Evolutionary conservation across 2,888 invertebrate genomes (phyloP).

Genomic region (Apocheima hispidaria): DNA sequence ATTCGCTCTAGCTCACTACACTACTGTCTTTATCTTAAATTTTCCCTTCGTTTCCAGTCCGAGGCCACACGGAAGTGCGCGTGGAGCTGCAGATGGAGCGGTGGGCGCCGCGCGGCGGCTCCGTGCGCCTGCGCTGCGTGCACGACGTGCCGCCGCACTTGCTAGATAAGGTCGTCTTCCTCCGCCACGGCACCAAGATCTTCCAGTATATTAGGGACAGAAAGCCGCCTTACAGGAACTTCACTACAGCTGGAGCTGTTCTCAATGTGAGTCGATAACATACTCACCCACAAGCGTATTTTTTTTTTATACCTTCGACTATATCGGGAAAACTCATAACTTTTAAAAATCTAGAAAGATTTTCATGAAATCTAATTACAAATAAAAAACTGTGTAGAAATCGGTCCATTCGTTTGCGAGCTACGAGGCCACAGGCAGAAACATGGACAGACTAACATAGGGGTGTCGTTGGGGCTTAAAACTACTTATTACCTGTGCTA

Average conservation of each 20-base stretch:
- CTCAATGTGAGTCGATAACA: conserved; percentile 85
- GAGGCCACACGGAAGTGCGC: conserved; percentile 84
- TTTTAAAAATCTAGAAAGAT: too few relatives aligned
- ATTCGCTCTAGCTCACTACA: too few relatives aligned
- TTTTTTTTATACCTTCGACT: too few relatives aligned
- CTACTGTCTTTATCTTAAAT: background rate
- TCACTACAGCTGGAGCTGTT: conserved; percentile 89
- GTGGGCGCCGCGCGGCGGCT: conserved; percentile 90
- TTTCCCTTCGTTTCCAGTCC: conserved; percentile 60
- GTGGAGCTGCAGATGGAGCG: conserved; percentile 89
- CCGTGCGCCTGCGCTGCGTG: conserved; percentile 90
- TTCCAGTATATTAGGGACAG: conserved; percentile 93
- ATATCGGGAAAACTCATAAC: too few relatives aligned
- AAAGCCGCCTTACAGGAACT: conserved; percentile 90
- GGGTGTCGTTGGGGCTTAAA: too few relatives aligned
- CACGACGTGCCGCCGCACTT: conserved; percentile 91
- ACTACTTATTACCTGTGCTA: too few relatives aligned
- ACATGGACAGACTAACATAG: too few relatives aligned
- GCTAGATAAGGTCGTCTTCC: conserved; percentile 92
- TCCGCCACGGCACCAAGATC: conserved; percentile 90
- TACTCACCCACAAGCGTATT: too few relatives aligned
- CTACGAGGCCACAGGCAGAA: too few relatives aligned
- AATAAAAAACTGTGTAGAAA: too few relatives aligned
- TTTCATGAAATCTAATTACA: too few relatives aligned
- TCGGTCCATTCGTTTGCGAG: too few relatives aligned